Evolutionary conservation across 2,888 invertebrate genomes (phyloP), one percentile per base, ranked within the genome.

Genomic region (Eustalomyia histrio): DNA sequence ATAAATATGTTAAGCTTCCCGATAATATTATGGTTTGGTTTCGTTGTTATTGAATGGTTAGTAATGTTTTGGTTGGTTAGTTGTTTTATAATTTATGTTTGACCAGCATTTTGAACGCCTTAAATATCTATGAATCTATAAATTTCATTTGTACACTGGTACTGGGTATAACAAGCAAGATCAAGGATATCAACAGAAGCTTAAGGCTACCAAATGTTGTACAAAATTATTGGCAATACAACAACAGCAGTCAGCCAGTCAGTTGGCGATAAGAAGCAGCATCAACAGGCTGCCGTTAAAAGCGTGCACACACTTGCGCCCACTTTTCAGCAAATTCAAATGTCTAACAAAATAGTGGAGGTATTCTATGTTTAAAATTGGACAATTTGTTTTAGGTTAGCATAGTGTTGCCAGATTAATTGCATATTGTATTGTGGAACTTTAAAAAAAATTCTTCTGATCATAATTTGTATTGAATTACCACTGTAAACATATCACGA

Each of bases 121-220:
- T 83, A 69, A 82, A 84, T 83, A 83, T 85, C 83, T 83, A 75
- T 83, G 83, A 83, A 83, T 82, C 82, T 69, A 85, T 84, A 84
- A 83, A 85, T 84, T 85, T 83, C 71, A 76, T 80, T 83, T 57
- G 61, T 71, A 71, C 65, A 69, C 43, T n/a, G n/a, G 43, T 39
- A 78, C 78, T 64, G 78, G 52, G 50, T 52, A 73, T 68, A 73
- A 78, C 81, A 74, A 81, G 71, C 64, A 82, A 79, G 79, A 82
- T 79, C 79, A 82, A 82, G 79, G 79, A 79, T 76, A 82, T 82
- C 79, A 63, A 16, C 55, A 73, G 60, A 71, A 53, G 78, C 81
- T 71, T 61, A 72, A 75, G 81, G 81, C 81, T 71, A 60, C 17
- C 72, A 73, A 76, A 82, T 76, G 64, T 61, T 76, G 79, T 57